Evolutionary conservation across 2,797 vertebrate species (phyloP), one percentile per base, ranked within the genome.

Genomic region (Myotis myotis): DNA sequence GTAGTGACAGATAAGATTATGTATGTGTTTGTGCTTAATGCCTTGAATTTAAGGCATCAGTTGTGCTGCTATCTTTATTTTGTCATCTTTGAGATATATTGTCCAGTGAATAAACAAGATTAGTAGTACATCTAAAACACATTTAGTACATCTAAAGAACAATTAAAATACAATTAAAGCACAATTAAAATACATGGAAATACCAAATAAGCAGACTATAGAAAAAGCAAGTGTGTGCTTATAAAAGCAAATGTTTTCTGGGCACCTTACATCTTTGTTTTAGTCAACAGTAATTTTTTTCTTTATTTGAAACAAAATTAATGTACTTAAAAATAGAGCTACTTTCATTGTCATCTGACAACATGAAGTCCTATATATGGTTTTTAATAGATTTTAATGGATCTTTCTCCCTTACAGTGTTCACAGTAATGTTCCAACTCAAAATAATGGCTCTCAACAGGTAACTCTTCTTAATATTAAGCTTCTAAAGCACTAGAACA

Each of bases 371-470:
- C 16, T 96, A 57, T 51, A 62, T 64, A 11, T 44, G 19, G 1
- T 93, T 93, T 38, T 92, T 68, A 94, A 83, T 91, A 47, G 44
- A 75, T 86, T 86, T 94, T 30, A 62, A 62, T 30, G 28, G 25
- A 30, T 47, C 96, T 95, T 93, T 79, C 94, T 97, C 47, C 98
- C 97, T 96, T 98, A 97, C 96, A 99, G 98, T 96, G 92, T 95
- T 96, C 97, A 98, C 75, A 98, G 98, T 96, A 99, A 98, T 64
- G 98, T 98, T 93, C 89, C 98, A 51, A 96, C 89, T 88, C 98
- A 99, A 95, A 98, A 95, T 90, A 99, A 98, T 97, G 99, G 98
- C 90, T 98, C 98, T 38, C 98, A 97, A 83, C 97, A 98, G 92
- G 98, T 98, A 98, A 98, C 98, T 80, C 47, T 83, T 83, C 44